Percentiles rank a stretch among this genome's conserved stretches.
These are phyloP conservation scores for Lerema accius DNA, from an alignment of 1,140 invertebrate species.

Conservation along the genomic window DNA sequence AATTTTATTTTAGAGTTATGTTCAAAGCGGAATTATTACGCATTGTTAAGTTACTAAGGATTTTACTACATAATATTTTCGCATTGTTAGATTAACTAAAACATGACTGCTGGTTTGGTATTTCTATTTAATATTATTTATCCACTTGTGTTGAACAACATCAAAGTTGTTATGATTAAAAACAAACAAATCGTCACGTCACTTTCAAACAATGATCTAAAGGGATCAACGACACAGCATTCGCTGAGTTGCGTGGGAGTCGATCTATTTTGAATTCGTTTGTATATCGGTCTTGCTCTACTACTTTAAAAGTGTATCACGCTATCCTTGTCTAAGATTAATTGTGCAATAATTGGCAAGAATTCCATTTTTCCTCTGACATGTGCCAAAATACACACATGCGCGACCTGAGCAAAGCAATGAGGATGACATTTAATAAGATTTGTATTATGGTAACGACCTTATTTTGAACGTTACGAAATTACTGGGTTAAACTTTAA, in stretches of 20 bases:
- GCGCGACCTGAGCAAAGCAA: conserved; percentile 46
- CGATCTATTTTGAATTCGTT: conserved; percentile 67
- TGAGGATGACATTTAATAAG: conserved; percentile 13
- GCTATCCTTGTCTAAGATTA: conserved; percentile 40
- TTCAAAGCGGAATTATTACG: too few species aligned
- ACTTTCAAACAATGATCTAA: conserved; percentile 51
- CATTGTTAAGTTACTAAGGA: too few species aligned
- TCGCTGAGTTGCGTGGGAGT: conserved; percentile 67
- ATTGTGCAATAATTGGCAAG: conserved; percentile 78
- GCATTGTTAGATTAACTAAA: too few species aligned
- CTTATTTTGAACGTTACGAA: too few species aligned
- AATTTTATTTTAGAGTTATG: too few species aligned
- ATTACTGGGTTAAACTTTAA: too few species aligned
- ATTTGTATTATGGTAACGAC: not conserved
- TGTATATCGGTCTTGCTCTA: conserved; percentile 46
- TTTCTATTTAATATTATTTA: too few species aligned
- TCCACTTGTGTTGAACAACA: conserved; percentile 13
- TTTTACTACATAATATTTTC: too few species aligned
- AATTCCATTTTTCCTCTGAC: conserved; percentile 46
- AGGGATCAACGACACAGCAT: conserved; percentile 73
- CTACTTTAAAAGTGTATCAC: conserved; percentile 28
- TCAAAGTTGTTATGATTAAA: conserved; percentile 30
- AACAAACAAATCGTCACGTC: conserved; percentile 45
- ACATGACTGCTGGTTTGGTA: too few species aligned
- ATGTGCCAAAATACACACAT: conserved; percentile 71